A percentile compares a stretch with the other conserved stretches of the same genome.
Evolutionary conservation across 2,888 invertebrate genomes (phyloP).

Genomic region (Laothoe populi): DNA sequence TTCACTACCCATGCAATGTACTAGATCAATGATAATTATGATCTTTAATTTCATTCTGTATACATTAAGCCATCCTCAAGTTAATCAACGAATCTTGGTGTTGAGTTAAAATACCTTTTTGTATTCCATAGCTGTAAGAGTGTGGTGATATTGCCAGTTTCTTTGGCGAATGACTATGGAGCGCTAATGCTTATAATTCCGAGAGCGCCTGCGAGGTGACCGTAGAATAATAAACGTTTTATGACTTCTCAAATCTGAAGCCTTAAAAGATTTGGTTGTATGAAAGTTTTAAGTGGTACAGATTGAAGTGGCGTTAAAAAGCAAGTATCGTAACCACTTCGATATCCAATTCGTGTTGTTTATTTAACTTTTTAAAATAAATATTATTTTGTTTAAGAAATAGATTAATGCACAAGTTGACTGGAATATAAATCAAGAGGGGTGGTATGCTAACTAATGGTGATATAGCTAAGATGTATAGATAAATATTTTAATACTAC

Average conservation of each 20-base stretch:
- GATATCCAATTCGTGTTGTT: conserved; percentile 10
- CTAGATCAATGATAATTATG: not conserved
- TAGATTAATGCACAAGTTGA: not conserved
- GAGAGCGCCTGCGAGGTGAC: conserved; percentile 63
- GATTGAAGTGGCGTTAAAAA: not conserved
- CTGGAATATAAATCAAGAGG: too few relatives aligned
- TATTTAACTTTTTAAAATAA: conserved; percentile 4
- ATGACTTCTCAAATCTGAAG: conserved; percentile 29
- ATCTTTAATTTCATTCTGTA: not conserved
- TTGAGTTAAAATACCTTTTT: conserved; percentile 39
- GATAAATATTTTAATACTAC: too few relatives aligned
- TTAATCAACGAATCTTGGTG: not conserved
- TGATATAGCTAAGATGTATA: too few relatives aligned
- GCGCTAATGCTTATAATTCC: conserved; percentile 77
- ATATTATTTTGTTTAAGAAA: not conserved
- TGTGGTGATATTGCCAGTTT: conserved; percentile 72
- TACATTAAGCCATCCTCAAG: conserved; percentile 38
- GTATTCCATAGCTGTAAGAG: conserved; percentile 66
- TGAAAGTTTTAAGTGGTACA: conserved; percentile 19
- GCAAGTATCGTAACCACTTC: conserved; percentile 7
- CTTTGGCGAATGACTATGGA: conserved; percentile 69
- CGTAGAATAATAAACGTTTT: conserved; percentile 65
- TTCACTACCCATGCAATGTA: not conserved
- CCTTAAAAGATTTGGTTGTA: conserved; percentile 27
- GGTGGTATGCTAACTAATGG: too few relatives aligned